These are phyloP conservation scores for Lipotes vexillifer DNA, from an alignment of 2,113 vertebrate species.

Conservation along the genomic window DNA sequence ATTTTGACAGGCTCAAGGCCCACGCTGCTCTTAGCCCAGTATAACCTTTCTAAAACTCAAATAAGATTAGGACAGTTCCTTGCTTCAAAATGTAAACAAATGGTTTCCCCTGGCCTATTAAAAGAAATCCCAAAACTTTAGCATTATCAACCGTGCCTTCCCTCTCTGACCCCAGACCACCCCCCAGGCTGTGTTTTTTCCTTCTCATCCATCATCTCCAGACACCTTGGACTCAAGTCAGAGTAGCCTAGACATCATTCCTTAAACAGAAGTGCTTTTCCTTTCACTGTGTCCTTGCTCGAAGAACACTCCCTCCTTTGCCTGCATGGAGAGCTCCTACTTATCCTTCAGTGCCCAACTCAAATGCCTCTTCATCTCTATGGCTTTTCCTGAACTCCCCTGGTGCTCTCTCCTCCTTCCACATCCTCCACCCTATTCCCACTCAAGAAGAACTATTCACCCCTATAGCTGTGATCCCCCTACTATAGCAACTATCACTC, in stretches of 20 bases:
- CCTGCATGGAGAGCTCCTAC: not conserved
- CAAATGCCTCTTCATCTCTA: not conserved
- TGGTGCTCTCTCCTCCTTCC: not conserved
- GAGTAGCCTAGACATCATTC: not conserved
- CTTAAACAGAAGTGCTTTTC: not conserved
- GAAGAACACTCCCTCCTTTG: not conserved
- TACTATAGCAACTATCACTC: not conserved
- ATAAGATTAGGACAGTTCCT: not conserved
- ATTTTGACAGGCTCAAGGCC: not conserved
- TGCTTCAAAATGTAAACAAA: not conserved
- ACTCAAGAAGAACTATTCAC: not conserved
- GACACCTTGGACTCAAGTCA: not conserved
- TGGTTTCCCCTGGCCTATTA: not conserved
- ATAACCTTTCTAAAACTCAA: not conserved
- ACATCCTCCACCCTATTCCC: not conserved
- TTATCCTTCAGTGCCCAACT: not conserved
- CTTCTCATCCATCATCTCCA: not conserved
- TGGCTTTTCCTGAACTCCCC: not conserved
- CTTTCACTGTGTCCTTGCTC: not conserved
- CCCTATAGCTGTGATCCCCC: fast-evolving
- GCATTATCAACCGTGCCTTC: not conserved
- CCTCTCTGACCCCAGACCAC: not conserved
- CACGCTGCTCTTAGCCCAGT: not conserved
- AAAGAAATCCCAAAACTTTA: not conserved
- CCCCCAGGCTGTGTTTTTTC: fast-evolving